Evolutionary conservation across 2,797 vertebrate genomes (phyloP), one percentile per base, ranked within the genome.

Genomic region (Choloepus didactylus): DNA sequence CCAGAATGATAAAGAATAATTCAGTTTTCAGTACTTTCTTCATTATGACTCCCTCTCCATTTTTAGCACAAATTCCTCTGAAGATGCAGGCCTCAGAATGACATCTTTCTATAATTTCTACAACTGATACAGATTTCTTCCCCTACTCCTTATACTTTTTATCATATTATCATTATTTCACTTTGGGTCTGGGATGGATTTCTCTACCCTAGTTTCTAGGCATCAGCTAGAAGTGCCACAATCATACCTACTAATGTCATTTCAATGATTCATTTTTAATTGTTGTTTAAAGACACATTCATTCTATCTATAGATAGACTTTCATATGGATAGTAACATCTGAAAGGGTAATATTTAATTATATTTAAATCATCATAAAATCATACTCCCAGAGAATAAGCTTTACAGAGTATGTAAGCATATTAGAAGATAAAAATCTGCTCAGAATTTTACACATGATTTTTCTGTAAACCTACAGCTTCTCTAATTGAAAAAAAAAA

Each of bases 1-100:
- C 88, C 54, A 77, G 31, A 94, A 76, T 67, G 19, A 82, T 72
- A 83, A 93, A 23, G 1, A 80, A 35, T 51, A 41, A 81, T n/a
- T 80, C 3, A n/a, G 10, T 81, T 86, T 60, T 76, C 31, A 93
- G 5, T 19, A 3, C 8, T 66, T 66, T 4, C 25, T 75, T 72
- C 27, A 44, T 44, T 82, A 51, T 35, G 14, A 10, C 25, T 91
- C 38, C 4, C 35, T 23, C 29, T 77, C 6, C 9, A 44, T 66
- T 89, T 88, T 62, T 29, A 49, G 7, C 5, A 82, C 4, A 72
- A 93, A 91, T 35, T 64, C 7, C 15, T 92, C 14, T 66, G 31
- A 81, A 82, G 14, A n/a, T 60, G 5, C 2, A 29, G 16, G 19
- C 25, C 16, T 59, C 60, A 60, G 16, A 60, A 88, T 73, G 25